Base-by-base conservation (phyloP, 2,797 vertebrate genomes). In the Sebastes minor region DNA sequence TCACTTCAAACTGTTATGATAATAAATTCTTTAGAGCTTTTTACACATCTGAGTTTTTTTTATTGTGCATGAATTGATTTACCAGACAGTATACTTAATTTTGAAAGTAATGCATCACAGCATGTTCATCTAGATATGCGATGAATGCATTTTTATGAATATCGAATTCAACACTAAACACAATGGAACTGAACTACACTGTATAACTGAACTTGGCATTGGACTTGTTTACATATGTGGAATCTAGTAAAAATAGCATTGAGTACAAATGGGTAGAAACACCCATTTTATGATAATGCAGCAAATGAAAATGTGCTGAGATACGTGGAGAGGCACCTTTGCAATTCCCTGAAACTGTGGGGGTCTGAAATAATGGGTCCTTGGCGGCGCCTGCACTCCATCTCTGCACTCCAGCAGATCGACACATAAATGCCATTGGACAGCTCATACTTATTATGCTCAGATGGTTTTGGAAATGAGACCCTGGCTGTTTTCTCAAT, bases 291-390 rank as follows among this genome's bases (percentile, higher is more conserved):
- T 93, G 88, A 84, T 91, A 94, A 94, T 90, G 32, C 71, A 74
- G 75, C 49, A 49, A 81, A 87, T 84, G 86, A 69, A 89, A 92
- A 91, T 86, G 86, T 92, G 92, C 87, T 88, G 88, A 92, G 93
- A 86, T 92, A 85, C 82, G 86, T 88, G 67, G 75, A 89, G 87
- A 93, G 83, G 88, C 89, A 94, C 93, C 92, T 94, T 91, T 74
- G 93, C 93, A 95, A 94, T 95, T 94, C 90, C 84, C 82, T 33
- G 55, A 87, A 94, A 92, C 94, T 66, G 83, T 92, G 90, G 94
- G 95, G 94, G 95, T 92, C 94, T 94, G 87, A 95, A 95, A 95
- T 95, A 96, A 95, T 95, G 93, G 93, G 88, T 95, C 93, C 92
- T 90, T 88, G 90, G 89, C 77, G 82, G 90, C 66, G 81, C 77